phyloP scores from a whole-genome alignment of 1,140 invertebrate species.

The Vanessa atalanta region DNA sequence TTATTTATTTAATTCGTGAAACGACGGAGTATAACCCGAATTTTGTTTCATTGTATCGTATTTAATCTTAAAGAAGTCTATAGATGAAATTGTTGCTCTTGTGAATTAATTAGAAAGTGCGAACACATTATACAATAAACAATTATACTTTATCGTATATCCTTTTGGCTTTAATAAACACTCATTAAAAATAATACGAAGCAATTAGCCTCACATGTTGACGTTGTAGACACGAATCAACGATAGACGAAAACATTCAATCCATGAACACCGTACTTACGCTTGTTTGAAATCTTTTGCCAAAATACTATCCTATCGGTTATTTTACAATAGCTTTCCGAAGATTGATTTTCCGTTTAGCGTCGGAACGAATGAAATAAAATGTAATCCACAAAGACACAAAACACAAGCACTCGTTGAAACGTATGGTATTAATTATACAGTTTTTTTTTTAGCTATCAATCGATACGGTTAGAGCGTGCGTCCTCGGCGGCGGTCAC shows the following conservation, averaged over 20 bases:
- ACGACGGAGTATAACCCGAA: too few relatives aligned
- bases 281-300: conserved; percentile 13
- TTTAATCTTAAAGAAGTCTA: too few relatives aligned
- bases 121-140: too few relatives aligned
- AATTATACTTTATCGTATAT: too few relatives aligned
- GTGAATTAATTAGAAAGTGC: too few relatives aligned
- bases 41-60: too few relatives aligned
- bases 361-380: not conserved
- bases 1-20: too few relatives aligned
- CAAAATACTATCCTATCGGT: conserved; percentile 17
- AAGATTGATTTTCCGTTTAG: not conserved
- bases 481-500: conserved; percentile 23
- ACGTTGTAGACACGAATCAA: not conserved
- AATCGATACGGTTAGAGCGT: conserved; percentile 30
- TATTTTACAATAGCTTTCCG: conserved; percentile 26
- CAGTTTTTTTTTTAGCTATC: conserved; percentile 25
- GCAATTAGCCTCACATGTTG: not conserved
- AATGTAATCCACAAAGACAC: conserved; percentile 16
- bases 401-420: conserved; percentile 18
- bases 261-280: conserved; percentile 1
- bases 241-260: conserved; percentile 1
- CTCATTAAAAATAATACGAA: not conserved
- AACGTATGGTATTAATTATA: conserved; percentile 22
- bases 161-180: not conserved
- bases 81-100: too few relatives aligned